Conservation (phyloP, 2,113 vertebrate genomes). For the Phyllopteryx taeniolatus region DNA sequence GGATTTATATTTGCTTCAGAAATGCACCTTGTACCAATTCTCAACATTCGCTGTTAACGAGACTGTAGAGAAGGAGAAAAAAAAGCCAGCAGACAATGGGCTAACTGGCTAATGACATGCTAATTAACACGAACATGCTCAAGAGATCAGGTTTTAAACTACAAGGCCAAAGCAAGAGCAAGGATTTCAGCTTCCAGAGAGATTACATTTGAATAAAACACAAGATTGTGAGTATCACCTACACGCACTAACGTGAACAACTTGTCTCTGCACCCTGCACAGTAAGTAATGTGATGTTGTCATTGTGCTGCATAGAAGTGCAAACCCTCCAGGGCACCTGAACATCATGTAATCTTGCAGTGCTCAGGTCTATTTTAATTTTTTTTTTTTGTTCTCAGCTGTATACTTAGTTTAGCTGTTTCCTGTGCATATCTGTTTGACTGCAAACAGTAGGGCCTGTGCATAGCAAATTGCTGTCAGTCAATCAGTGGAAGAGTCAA, state of each 20-base stretch:
- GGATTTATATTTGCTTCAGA: constrained; percentile 9
- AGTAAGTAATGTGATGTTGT: constrained; percentile 25
- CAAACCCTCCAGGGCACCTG: constrained; percentile 2
- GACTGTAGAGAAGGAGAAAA: constrained; percentile 3
- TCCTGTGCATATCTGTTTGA: background rate
- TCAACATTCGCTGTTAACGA: constrained; percentile 5
- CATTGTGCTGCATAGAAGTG: constrained; percentile 19
- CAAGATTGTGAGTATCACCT: constrained; percentile 27
- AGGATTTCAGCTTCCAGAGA: constrained; percentile 20
- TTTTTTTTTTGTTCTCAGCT: background rate
- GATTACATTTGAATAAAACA: constrained; percentile 43
- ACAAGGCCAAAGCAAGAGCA: background rate
- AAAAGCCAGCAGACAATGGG: constrained; percentile 4
- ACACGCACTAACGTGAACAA: constrained; percentile 25
- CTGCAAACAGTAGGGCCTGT: background rate
- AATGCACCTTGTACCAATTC: background rate
- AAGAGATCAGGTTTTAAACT: constrained; percentile 17
- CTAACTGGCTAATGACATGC: constrained; percentile 9
- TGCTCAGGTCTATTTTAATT: constrained; percentile 3
- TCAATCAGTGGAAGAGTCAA: background rate
- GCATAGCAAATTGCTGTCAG: background rate
- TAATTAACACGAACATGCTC: constrained; percentile 10
- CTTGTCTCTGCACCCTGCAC: constrained; percentile 20
- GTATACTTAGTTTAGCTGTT: background rate
- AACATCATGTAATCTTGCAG: constrained; percentile 14